These are phyloP conservation scores for Hemicrepidius hirtus DNA, from an alignment of 2,888 invertebrate genomes.

Conservation along the genomic window DNA sequence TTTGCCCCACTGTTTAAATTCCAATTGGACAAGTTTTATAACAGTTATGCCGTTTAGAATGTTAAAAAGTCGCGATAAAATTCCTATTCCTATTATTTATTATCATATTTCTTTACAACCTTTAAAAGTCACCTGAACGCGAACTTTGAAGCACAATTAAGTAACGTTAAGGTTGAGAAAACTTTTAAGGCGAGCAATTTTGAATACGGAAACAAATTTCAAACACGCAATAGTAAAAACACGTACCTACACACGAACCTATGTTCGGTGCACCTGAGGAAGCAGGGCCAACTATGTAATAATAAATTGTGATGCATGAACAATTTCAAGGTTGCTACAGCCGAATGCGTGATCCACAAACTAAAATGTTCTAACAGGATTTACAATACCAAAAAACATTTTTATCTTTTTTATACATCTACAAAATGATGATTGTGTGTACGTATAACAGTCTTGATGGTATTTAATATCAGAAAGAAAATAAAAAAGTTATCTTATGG, in stretches of 20 bases:
- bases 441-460: no score
- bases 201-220: constrained; percentile 26
- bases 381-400: neutral
- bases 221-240: constrained; percentile 15
- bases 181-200: constrained; percentile 12
- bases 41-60: no score
- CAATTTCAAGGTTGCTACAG: constrained; percentile 25
- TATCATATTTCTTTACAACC: no score
- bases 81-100: no score
- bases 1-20: no score
- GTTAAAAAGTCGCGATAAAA: no score
- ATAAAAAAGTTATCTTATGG: no score
- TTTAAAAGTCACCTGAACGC: no score
- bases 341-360: constrained; percentile 12
- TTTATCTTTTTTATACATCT: neutral
- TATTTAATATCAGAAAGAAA: no score
- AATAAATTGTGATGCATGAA: constrained; percentile 22
- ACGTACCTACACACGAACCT: constrained; percentile 9
- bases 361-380: constrained; percentile 5
- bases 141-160: neutral
- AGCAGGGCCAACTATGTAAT: neutral
- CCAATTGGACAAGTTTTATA: no score
- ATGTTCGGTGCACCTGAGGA: constrained; percentile 24
- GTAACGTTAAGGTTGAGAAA: constrained; percentile 35
- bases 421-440: neutral